A percentile compares a stretch with the other conserved stretches of the same genome.
Conservation (phyloP, 2,888 invertebrate species). For the Oscheius sp. region DNA sequence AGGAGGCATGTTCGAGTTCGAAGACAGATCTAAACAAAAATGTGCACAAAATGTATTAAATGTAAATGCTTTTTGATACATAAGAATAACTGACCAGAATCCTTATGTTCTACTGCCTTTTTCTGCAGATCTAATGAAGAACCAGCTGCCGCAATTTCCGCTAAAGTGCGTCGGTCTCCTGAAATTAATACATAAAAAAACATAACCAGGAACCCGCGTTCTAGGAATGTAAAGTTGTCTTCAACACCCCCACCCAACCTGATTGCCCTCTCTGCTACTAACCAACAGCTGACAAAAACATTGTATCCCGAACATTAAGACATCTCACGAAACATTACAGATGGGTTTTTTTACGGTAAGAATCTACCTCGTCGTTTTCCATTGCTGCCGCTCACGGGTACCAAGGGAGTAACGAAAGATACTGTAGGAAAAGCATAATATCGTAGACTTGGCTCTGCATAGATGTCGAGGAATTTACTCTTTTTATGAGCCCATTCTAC, state of each 20-base stretch:
- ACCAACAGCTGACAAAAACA: constrained; percentile 19
- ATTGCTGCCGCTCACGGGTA: constrained; percentile 1
- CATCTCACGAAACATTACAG: too few relatives aligned
- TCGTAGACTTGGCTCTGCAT: constrained; percentile 42
- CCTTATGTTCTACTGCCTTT: not conserved
- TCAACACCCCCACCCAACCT: not conserved
- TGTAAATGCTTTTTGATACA: too few relatives aligned
- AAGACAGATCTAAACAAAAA: too few relatives aligned
- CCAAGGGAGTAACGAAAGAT: constrained; percentile 28
- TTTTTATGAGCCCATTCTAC: constrained; percentile 48
- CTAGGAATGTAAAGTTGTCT: constrained; percentile 1
- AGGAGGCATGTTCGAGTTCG: not conserved
- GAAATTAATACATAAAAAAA: not conserved
- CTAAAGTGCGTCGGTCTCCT: not conserved
- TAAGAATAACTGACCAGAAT: not conserved
- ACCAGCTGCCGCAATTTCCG: not conserved
- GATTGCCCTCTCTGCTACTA: not conserved
- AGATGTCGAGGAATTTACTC: constrained; percentile 41
- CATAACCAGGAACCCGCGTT: not conserved
- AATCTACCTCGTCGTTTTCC: too few relatives aligned
- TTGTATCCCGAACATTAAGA: too few relatives aligned
- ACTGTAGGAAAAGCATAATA: constrained; percentile 42
- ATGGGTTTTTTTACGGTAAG: too few relatives aligned
- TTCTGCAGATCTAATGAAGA: not conserved
- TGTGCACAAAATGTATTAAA: too few relatives aligned